Base-by-base conservation (phyloP, 2,888 invertebrate species). In the Apotomis betuletana region DNA sequence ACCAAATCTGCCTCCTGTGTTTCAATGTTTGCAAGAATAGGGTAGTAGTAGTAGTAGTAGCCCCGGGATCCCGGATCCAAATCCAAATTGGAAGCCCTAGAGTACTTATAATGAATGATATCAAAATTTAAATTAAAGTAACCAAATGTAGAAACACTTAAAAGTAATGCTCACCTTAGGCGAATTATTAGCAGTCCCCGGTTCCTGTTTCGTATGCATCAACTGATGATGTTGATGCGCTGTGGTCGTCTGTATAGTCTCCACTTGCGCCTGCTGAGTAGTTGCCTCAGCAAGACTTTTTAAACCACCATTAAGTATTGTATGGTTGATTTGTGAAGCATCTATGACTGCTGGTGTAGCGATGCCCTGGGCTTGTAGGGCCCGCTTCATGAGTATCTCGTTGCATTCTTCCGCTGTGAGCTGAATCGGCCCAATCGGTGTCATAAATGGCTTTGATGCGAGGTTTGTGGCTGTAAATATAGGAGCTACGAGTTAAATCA, bases 321-420 rank as follows among this genome's bases (percentile, higher is more conserved):
- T 86, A 67, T 93, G 93, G 77, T 91, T 93, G 51, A 92, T 78
- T 77, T 93, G 93, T 0, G 93, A 91, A 0, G 93, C 88, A 67
- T 93, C 92, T 79, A 93, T 90, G 10, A 94, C 93, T 0, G 93
- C 93, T 0, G 93, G 90, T 3, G 92, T 92, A 3, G 92, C 89
- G 5, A 94, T 94, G 8, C 93, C 95, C 76, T 94, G 94, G 3
- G 96, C 95, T 77, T 96, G 96, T 0, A 96, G 92, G 0, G 96
- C 96, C 76, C 96, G 90, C 83, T 96, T 96, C 95, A 96, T 96
- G 77, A 96, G 89, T 75, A 96, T 96, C 88, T 96, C 96, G 87
- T 96, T 96, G 90, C 96, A 96, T 94, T 96, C 96, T 85, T 96
- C 96, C 1, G 96, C 95, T 0, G 96, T 96, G 15, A 96, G 88